Conservation (phyloP, 2,113 vertebrate genomes). For the Phrynocephalus versicolor region DNA sequence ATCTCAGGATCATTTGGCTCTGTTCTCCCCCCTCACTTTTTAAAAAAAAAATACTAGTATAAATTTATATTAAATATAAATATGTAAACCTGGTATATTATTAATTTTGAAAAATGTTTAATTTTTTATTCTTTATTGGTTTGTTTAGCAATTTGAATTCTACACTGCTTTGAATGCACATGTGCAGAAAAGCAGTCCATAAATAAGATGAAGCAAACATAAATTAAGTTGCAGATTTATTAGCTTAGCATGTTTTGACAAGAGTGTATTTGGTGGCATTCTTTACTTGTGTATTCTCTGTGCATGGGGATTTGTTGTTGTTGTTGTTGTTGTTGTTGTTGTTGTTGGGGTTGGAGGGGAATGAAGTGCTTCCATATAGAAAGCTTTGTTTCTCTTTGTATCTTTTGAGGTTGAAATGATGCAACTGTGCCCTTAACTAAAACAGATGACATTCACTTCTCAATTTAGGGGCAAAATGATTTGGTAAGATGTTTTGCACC, state of each 20-base stretch:
- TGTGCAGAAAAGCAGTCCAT: not conserved
- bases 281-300: too few relatives aligned
- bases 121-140: not conserved
- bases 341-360: not conserved
- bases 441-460: not conserved
- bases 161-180: not conserved
- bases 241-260: not conserved
- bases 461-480: constrained; percentile 87
- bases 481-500: constrained; percentile 88
- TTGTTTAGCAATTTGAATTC: not conserved
- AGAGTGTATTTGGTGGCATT: too few relatives aligned
- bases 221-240: not conserved
- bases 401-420: not conserved
- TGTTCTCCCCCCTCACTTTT: not conserved
- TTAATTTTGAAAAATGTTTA: not conserved
- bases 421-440: not conserved
- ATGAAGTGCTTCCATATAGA: not conserved
- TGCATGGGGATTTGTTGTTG: not conserved
- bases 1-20: not conserved
- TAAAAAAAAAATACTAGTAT: not conserved
- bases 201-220: not conserved
- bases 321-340: not conserved
- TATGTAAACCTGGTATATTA: not conserved
- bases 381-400: not conserved
- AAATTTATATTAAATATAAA: not conserved